Conservation (phyloP, 2,113 vertebrate genomes). For the Cochlearius cochlearius region DNA sequence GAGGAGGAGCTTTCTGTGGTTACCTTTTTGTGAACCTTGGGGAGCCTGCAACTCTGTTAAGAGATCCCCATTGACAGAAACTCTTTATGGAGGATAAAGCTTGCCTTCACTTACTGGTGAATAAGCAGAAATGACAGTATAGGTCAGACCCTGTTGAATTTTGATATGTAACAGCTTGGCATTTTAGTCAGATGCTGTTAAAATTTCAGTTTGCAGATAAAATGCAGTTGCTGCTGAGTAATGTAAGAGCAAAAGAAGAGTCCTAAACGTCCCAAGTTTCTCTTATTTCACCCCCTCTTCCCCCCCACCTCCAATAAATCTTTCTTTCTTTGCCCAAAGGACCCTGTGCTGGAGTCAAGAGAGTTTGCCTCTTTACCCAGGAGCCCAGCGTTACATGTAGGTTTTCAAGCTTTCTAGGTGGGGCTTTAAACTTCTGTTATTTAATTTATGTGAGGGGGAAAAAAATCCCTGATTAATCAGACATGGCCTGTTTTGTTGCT, state of each 20-base stretch:
- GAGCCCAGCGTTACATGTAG: accelerated
- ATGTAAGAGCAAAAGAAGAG: neutral
- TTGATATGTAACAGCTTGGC: slow-evolving; percentile 16
- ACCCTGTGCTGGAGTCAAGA: neutral
- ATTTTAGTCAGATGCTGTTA: slow-evolving; percentile 25
- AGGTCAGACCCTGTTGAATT: slow-evolving; percentile 26
- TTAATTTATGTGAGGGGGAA: neutral
- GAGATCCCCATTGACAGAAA: slow-evolving; percentile 6
- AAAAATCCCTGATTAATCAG: neutral
- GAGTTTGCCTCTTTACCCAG: neutral
- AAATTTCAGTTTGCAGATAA: slow-evolving; percentile 16
- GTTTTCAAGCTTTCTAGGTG: neutral
- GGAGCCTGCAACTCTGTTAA: neutral
- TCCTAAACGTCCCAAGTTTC: neutral
- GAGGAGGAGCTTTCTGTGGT: neutral
- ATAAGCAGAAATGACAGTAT: neutral
- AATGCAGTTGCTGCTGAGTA: slow-evolving; percentile 18
- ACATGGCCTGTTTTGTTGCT: neutral
- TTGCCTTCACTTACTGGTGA: neutral
- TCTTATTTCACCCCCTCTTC: neutral
- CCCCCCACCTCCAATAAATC: neutral
- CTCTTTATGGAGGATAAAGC: neutral
- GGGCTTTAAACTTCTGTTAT: neutral
- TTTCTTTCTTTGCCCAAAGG: neutral
- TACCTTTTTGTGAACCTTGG: slow-evolving; percentile 12